Base-by-base conservation (phyloP, 2,888 invertebrate species). In the Protophormia terraenovae region DNA sequence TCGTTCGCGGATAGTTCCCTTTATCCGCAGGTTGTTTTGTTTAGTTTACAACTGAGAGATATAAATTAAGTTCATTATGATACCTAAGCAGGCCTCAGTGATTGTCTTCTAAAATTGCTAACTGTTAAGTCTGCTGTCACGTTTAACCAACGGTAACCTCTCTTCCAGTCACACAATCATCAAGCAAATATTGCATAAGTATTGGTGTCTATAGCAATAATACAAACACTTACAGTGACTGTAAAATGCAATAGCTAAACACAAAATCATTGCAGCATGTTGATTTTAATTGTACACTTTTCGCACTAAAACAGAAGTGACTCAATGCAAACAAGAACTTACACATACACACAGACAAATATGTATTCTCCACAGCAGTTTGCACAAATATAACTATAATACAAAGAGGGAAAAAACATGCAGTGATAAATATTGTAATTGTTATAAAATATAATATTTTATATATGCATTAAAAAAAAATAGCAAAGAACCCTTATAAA, bases 201-300 rank as follows among this genome's bases (percentile, higher is more conserved):
- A n/a, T 29, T 27, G 3, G 27, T 22, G 32, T 55, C 55, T 29
- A 27, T 27, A 24, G 14, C 60, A 35, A 58, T 22, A 53, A 41
- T 24, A 19, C 12, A 27, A 72, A 47, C 58, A 50, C 16, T 35
- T 19, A 14, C 38, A 71, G 22, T 64, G 53, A 41, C 64, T 58
- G 19, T 12, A 71, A 47, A 72, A 47, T 71, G 69, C 69, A 78
- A 60, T 35, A 32, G 22, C 62, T 60, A 41, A 38, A 62, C 53
- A 24, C 14, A 16, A 16, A 72, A 82, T 50, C 73, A 82, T 29
- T 85, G 78, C 82, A 78, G 55, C 81, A 81, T 82, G 47, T 55
- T 50, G 84, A 58, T 82, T 78, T 85, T 85, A 85, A 85, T 85
- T 85, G 78, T 73, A 14, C 72, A 73, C 29, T 53, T 47, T 72